Base-by-base conservation (phyloP, 2,113 vertebrate species). In the Calidris pygmaea region DNA sequence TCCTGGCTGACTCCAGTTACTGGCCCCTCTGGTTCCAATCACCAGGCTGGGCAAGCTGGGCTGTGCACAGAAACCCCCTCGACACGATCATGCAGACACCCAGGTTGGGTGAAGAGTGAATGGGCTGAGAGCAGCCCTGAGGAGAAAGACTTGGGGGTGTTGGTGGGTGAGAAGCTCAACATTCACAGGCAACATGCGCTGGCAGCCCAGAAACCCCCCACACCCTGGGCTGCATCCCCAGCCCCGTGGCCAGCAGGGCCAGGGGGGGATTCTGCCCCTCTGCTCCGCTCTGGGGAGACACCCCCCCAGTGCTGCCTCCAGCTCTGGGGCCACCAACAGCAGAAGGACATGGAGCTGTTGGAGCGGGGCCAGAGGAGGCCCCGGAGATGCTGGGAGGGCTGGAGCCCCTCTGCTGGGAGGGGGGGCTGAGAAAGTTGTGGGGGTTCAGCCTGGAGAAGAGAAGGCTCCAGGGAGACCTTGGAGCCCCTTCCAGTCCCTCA, bases 21-120 rank as follows among this genome's bases (percentile, higher is more conserved):
- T 7, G 0, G 63, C 21, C 21, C 41, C 60, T 37, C 70, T 17
- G 19, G 27, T 1, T 3, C 81, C 7, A 17, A 9, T 37, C 14
- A 27, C 39, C 10, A 5, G 50, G 59, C 73, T 84, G 14, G 0
- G 72, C 39, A 19, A 41, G 21, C 35, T 5, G 3, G 22, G 87
- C 70, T 53, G 78, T 0, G 3, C 41, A n/a, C 85, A 14, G 10
- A 9, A 48, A 18, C 34, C 16, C 72, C 63, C 29, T 15, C 4
- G 1, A 43, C 35, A 3, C 0, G 4, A 58, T 24, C 3, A 2
- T 4, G 34, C 45, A 6, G 29, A 1, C 22, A 23, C 16, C 59
- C 59, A 37, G 59, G 59, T 15, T 27, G 59, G 35, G 35, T 17
- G 10, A 15, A 37, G 48, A 50, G 23, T 50, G 32, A 21, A 58